Conservation (phyloP, 2,797 vertebrate species). For the Lacerta viridis region DNA sequence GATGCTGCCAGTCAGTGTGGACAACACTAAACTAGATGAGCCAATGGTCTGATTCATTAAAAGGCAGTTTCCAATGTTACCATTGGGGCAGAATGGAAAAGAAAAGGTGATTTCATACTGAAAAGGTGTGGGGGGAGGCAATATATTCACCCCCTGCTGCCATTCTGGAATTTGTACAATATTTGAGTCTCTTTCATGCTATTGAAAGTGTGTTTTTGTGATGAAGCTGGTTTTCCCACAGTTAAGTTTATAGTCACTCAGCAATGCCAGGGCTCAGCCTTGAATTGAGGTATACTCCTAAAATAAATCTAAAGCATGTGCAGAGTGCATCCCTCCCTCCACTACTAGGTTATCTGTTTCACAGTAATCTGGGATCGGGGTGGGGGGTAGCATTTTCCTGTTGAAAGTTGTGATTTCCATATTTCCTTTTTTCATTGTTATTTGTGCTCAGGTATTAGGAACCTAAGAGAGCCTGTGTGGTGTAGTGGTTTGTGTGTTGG, state of each 20-base stretch:
- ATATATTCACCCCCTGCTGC: not conserved
- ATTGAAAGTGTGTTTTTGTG: not conserved
- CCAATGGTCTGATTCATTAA: no score
- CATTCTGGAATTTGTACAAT: not conserved
- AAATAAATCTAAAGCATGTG: not conserved
- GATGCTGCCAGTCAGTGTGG: no score
- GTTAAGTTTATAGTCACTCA: not conserved
- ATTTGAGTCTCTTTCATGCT: not conserved
- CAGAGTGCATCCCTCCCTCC: not conserved
- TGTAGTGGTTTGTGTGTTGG: no score
- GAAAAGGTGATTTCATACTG: not conserved
- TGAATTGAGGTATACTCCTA: not conserved
- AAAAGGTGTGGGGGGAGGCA: no score
- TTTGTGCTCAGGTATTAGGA: no score
- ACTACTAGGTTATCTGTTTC: not conserved
- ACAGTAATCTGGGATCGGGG: not conserved
- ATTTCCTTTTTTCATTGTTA: no score
- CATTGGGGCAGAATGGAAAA: not conserved
- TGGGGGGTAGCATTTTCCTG: no score
- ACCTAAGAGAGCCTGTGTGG: no score
- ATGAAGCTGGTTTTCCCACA: not conserved
- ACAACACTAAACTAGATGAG: no score
- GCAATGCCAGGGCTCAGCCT: not conserved
- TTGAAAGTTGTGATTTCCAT: not conserved
- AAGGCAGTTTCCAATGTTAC: not conserved